Conservation (phyloP, 2,888 invertebrate genomes). For the Adineta ricciae region DNA sequence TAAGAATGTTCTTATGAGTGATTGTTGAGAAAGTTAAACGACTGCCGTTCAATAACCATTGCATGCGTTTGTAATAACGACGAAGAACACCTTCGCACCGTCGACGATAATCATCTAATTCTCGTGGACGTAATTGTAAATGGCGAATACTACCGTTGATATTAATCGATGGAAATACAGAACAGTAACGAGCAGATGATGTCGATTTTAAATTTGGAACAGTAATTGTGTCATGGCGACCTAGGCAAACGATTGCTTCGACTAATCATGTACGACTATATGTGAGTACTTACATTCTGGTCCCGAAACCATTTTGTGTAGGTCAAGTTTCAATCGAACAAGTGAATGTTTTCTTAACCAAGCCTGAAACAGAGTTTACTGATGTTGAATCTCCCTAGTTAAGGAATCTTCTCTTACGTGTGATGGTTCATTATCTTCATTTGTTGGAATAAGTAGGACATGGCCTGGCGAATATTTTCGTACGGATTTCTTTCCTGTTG, state of each 20-base stretch:
- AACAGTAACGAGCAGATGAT: conserved; percentile 39
- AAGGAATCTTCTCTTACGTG: conserved; percentile 45
- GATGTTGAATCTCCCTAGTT: conserved; percentile 44
- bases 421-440: conserved; percentile 12
- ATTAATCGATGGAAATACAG: conserved; percentile 48
- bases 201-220: conserved; percentile 9
- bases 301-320: conserved; percentile 45
- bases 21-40: conserved; percentile 38
- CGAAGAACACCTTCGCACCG: conserved; percentile 43
- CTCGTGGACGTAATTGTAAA: conserved; percentile 47
- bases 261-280: too few species aligned
- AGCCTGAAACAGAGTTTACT: conserved; percentile 36
- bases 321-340: conserved; percentile 45
- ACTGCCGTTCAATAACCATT: conserved; percentile 49
- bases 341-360: conserved; percentile 48
- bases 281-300: conserved; percentile 44
- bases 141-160: conserved; percentile 48
- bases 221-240: conserved; percentile 10
- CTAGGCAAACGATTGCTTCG: background rate
- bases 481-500: conserved; percentile 38
- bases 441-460: background rate
- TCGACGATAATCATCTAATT: conserved; percentile 45
- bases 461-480: conserved; percentile 32
- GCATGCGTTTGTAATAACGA: conserved; percentile 46
- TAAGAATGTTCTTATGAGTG: conserved; percentile 43